Evolutionary conservation across 2,888 invertebrate genomes (phyloP), one percentile per base, ranked within the genome.

Genomic region (Matsumyia berberina): DNA sequence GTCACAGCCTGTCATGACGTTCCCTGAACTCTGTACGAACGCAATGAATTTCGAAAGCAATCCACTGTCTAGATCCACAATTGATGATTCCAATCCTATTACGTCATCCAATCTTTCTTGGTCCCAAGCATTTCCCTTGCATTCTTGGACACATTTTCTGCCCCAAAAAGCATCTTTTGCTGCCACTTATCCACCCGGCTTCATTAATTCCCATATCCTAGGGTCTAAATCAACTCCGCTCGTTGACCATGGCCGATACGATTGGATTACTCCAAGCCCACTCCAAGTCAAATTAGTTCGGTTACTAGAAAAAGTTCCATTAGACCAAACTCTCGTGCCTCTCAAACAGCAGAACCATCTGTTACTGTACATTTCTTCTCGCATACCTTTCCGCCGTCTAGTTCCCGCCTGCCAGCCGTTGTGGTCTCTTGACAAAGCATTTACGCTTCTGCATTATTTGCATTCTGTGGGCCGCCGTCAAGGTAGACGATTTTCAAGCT

Each of bases 401-500:
- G n/a, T 60, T 39, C 35, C 57, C 7, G 46, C 57, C 17, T n/a
- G n/a, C n/a, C n/a, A n/a, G n/a, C 58, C 37, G 37, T n/a, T 15
- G 57, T 39, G 33, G 42, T 39, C 33, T 72, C 62, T 64, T 62
- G 62, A 69, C 62, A 60, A 46, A 51, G 42, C 53, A 55, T 46
- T 44, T 39, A 42, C 17, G 51, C 55, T 60, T 12, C 46, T 49
- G 69, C 66, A 51, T 55, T 69, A 74, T 81, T 77, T 67, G 66
- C 77, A 70, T 76, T 76, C 66, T 58, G 12, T 46, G 49, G 58
- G 55, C 29, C 72, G 82, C 29, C 72, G 82, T 83, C 82, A 83
- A 78, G 82, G 82, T 83, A 69, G 73, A 69, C 72, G 67, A 12
- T 78, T 81, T 76, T 42, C 37, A 74, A 74, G 55, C 70, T 58